Percentiles rank a stretch among this genome's conserved stretches.
phyloP scores from a whole-genome alignment of 2,888 invertebrate species.

The Pelosia muscerda region DNA sequence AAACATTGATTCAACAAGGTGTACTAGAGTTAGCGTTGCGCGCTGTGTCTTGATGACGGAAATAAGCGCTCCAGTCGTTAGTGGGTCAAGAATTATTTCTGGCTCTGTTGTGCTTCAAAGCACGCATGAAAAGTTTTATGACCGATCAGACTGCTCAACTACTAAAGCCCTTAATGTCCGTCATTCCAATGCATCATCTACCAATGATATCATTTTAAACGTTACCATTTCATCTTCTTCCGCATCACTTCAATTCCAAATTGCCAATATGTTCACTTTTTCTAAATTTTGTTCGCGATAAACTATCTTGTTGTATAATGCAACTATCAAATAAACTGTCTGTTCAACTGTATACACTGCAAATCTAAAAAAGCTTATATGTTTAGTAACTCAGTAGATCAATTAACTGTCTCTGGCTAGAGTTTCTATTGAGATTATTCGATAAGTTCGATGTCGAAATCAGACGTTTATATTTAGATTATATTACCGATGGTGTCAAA shows the following conservation, averaged over 20 bases:
- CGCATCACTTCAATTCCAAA: neutral
- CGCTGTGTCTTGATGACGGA: slow-evolving; percentile 80
- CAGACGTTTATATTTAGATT: slow-evolving; percentile 75
- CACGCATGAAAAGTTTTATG: slow-evolving; percentile 76
- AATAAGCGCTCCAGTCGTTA: slow-evolving; percentile 85
- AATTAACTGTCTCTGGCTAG: neutral
- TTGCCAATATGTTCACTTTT: neutral
- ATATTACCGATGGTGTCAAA: slow-evolving; percentile 78
- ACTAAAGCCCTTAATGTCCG: slow-evolving; percentile 63
- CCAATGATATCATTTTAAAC: slow-evolving; percentile 13
- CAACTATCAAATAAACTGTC: neutral
- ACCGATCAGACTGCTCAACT: slow-evolving; percentile 60
- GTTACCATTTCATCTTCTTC: slow-evolving; percentile 8
- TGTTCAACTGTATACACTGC: neutral
- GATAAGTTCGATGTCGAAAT: slow-evolving; percentile 48
- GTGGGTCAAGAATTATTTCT: slow-evolving; percentile 85
- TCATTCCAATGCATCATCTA: slow-evolving; percentile 58
- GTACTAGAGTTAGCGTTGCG: slow-evolving; percentile 58
- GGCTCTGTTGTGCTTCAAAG: slow-evolving; percentile 78
- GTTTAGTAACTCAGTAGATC: neutral
- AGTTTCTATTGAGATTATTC: slow-evolving; percentile 1
- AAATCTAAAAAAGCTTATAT: slow-evolving; percentile 10
- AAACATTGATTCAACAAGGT: slow-evolving; percentile 64
- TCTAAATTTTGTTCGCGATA: neutral
- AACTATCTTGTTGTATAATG: no score